phyloP scores from a whole-genome alignment of 1,140 invertebrate species.

The Augochlora pura region DNA sequence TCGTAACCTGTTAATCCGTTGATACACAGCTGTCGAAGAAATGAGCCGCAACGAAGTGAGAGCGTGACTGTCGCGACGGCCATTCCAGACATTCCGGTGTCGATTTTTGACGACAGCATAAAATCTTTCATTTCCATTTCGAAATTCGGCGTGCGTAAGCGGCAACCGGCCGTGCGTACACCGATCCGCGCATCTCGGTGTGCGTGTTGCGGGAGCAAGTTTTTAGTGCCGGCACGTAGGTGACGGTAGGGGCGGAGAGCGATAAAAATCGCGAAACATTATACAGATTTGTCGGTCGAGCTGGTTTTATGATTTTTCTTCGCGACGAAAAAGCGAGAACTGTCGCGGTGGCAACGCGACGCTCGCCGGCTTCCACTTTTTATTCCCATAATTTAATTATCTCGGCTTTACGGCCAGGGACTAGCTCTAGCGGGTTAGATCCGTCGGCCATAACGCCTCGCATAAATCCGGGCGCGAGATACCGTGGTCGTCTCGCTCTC shows the following conservation, averaged over 20 bases:
- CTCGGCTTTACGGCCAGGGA: conserved; percentile 69
- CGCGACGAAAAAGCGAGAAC: conserved; percentile 43
- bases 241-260: conserved; percentile 45
- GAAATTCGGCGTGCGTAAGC: conserved; percentile 57
- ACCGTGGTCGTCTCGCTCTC: conserved; percentile 54
- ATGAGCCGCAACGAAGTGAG: conserved; percentile 12
- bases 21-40: conserved; percentile 46
- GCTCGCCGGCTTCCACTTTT: conserved; percentile 55
- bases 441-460: conserved; percentile 64
- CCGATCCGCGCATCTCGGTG: conserved; percentile 24
- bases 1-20: conserved; percentile 36
- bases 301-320: conserved; percentile 78
- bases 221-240: conserved; percentile 43
- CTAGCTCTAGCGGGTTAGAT: conserved; percentile 68
- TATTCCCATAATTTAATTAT: conserved; percentile 78
- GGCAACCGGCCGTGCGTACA: conserved; percentile 37
- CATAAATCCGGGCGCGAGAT: conserved; percentile 67
- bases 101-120: conserved; percentile 56
- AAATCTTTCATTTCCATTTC: conserved; percentile 68
- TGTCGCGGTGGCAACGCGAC: conserved; percentile 4
- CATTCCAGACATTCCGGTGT: conserved; percentile 18
- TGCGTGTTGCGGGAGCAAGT: too few relatives aligned
- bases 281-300: conserved; percentile 77
- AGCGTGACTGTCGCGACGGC: conserved; percentile 25
- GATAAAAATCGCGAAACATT: conserved; percentile 78